Evolutionary conservation across 2,888 invertebrate species (phyloP).

Genomic region (Hecatera dysodea): DNA sequence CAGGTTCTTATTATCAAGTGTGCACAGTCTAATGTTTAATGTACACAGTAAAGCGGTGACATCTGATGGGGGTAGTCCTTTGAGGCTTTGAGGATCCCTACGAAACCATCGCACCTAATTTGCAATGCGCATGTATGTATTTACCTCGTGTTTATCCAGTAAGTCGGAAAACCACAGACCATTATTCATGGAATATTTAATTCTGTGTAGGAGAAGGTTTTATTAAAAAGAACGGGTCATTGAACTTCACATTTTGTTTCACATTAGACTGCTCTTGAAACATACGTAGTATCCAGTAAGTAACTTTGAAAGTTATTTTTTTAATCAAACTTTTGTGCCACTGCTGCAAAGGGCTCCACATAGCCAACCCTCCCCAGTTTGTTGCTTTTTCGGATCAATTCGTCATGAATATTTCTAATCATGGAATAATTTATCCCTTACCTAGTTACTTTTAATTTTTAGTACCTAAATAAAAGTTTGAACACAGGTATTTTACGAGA

Average conservation of each 20-base stretch:
- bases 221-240: not conserved
- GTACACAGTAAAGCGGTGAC: slow-evolving; percentile 42
- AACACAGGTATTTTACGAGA: not conserved
- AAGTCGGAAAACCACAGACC: slow-evolving; percentile 30
- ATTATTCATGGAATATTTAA: slow-evolving; percentile 41
- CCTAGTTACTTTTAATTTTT: not conserved
- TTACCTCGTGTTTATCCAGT: slow-evolving; percentile 37
- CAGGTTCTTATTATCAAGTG: slow-evolving; percentile 17
- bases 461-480: not conserved
- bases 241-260: slow-evolving; percentile 8
- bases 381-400: no score
- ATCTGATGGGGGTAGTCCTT: slow-evolving; percentile 54
- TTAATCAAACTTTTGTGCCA: not conserved
- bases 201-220: slow-evolving; percentile 6
- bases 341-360: no score
- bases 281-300: not conserved
- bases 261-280: not conserved
- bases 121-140: slow-evolving; percentile 42
- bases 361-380: no score
- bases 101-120: slow-evolving; percentile 44
- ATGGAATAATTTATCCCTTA: not conserved
- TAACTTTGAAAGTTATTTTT: not conserved
- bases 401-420: no score
- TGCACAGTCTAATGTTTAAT: slow-evolving; percentile 19
- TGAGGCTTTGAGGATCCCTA: slow-evolving; percentile 35